These are phyloP conservation scores for Deladenus siricidicola DNA, from an alignment of 2,888 invertebrate genomes.

Conservation along the genomic window DNA sequence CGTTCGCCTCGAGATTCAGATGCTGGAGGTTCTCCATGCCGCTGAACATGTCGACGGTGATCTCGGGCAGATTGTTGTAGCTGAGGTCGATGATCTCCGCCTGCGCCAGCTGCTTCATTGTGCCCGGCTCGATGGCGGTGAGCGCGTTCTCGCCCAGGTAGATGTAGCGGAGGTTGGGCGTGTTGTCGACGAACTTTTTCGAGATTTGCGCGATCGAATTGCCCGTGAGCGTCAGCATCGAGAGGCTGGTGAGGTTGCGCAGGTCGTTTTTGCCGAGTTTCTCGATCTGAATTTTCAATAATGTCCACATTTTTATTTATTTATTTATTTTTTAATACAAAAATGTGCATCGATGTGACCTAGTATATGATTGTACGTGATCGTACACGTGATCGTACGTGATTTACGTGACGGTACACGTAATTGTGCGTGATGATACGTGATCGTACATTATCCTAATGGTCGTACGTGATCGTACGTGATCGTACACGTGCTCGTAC, in stretches of 20 bases:
- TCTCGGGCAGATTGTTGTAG: constrained; percentile 48
- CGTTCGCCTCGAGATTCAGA: constrained; percentile 52
- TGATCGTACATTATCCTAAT: no score
- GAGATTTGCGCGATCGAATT: constrained; percentile 50
- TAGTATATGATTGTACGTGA: no score
- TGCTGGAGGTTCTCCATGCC: constrained; percentile 52
- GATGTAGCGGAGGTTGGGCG: constrained; percentile 46
- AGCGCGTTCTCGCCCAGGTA: constrained; percentile 52
- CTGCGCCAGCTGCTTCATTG: constrained; percentile 61
- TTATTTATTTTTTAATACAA: no score
- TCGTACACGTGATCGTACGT: no score
- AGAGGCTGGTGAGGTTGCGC: constrained; percentile 40
- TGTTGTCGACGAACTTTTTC: constrained; percentile 44
- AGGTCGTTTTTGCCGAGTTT: constrained; percentile 35
- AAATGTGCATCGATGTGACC: no score
- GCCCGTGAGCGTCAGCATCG: constrained; percentile 49
- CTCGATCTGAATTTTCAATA: constrained; percentile 39
- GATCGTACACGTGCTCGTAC: no score
- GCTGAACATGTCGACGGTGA: constrained; percentile 41
- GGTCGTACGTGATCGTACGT: no score
- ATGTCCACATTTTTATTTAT: no score
- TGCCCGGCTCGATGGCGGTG: constrained; percentile 62
- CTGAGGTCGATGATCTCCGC: constrained; percentile 51
- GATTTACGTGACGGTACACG: no score
- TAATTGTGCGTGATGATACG: no score